Evolutionary conservation across 2,797 vertebrate genomes (phyloP).

Genomic region (Sebastes cheni): DNA sequence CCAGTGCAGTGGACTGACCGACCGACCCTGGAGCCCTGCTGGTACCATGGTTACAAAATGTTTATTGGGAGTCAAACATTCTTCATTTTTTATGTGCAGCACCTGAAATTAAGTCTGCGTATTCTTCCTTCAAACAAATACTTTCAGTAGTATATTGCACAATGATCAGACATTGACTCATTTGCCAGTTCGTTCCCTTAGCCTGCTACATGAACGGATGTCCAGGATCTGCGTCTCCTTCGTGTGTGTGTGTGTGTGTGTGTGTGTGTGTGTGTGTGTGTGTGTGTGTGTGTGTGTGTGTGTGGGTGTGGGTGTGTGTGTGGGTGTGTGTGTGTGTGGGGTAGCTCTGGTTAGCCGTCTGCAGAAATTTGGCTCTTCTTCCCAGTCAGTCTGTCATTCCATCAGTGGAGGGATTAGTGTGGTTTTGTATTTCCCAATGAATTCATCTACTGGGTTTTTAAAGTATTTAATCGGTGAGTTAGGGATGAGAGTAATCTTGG

Average conservation of each 20-base stretch:
- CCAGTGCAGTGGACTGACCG: accelerated
- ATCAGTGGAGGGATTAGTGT: constrained; percentile 67
- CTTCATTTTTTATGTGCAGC: not conserved
- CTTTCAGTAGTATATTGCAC: not conserved
- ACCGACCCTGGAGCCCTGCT: not conserved
- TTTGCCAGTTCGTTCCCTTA: constrained; percentile 1
- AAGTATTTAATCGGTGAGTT: constrained; percentile 68
- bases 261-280: no score
- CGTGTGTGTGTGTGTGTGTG: not conserved
- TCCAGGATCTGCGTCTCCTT: constrained; percentile 22
- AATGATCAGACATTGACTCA: not conserved
- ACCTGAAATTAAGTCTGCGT: not conserved
- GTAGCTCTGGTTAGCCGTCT: constrained; percentile 24
- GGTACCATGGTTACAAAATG: not conserved
- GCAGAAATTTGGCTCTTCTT: constrained; percentile 41
- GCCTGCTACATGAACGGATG: constrained; percentile 19
- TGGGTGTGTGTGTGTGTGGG: not conserved
- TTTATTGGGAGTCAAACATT: not conserved
- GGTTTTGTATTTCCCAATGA: constrained; percentile 65
- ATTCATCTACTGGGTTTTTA: constrained; percentile 64
- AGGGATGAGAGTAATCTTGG: constrained; percentile 75
- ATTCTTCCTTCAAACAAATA: not conserved
- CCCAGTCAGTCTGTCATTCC: constrained; percentile 43
- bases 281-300: not conserved
- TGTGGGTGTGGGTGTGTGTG: not conserved